Evolutionary conservation across 2,888 invertebrate species (phyloP), one percentile per base, ranked within the genome.

Genomic region (Philereme transversata): DNA sequence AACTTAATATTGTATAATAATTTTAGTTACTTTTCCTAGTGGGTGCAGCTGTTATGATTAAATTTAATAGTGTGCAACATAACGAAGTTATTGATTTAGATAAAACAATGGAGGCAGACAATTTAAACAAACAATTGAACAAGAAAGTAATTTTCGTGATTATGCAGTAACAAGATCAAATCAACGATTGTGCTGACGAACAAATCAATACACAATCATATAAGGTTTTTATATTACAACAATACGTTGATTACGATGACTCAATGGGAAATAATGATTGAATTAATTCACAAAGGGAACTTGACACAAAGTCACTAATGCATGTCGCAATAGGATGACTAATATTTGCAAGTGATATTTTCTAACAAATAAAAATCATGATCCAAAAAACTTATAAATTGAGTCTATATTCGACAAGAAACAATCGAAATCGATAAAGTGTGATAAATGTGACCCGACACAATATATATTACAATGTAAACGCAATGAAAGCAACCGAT

Each of bases 101-200:
- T 62, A 60, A 65, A 65, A 67, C 67, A 67, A 69, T 67, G 51
- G 59, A 34, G 35, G 47, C 60, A 65, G 61, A 61, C 59, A 57
- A 54, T 62, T 57, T 62, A 66, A 65, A 64, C 62, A 53, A 62
- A 68, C 67, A 65, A 62, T 58, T 49, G 62, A 66, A 70, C 62
- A 65, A 61, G 67, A 64, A 67, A 65, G 67, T 62, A 60, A 65
- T 60, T 67, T 65, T 40, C 44, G 51, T 65, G 63, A 64, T 64
- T 62, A 60, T 62, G 65, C 62, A 57, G 68, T 67, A 68, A 69
- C 64, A 51, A 69, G 69, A 70, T 69, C 60, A 60, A 65, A 65
- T 64, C 67, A 67, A 57, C 54, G 64, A 66, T 66, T 58, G 62
- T 62, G 60, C 66, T 60, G 65, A 67, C 65, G 62, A 67, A 69